Evolutionary conservation across 2,888 invertebrate genomes (phyloP), one percentile per base, ranked within the genome.

Genomic region (Epsilonema sp.): DNA sequence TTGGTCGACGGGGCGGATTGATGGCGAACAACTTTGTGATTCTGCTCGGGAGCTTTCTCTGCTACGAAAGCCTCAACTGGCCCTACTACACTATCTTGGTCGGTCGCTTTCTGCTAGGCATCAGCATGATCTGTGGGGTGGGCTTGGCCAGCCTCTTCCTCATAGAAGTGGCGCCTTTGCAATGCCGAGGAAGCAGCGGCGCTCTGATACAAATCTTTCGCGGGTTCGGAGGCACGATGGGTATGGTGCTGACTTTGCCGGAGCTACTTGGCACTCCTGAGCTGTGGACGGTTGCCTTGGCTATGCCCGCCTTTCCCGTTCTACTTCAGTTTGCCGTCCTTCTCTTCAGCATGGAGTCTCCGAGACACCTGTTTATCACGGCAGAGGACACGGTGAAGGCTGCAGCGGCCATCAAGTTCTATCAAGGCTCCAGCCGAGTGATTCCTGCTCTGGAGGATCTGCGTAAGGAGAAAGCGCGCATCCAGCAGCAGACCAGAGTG

Each of bases 101-200:
- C n/a, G n/a, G n/a, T n/a, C n/a, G n/a, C n/a, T n/a, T 41, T 8
- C 8, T 41, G 24, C 8, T 3, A 44, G 44, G 45, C 16, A 26
- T 45, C 26, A 39, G 24, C 39, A 45, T 45, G 45, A 45, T 45
- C 39, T 39, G 38, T 20, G 45, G 45, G 13, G 38, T 45, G 16
- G 45, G 45, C 5, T 20, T 45, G 16, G 45, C 39, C 2, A 31
- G 37, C 2, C 26, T 45, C 21, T 45, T 39, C 21, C 39, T 45
- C 11, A 45, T 45, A 21, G 45, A 45, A 26, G 38, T 39, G 21
- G 45, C 45, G 2, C 45, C 45, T 3, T 5, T 26, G 26, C 2
- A 22, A 21, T 16, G 8, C 3, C 25, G 45, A 5, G 45, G 45
- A 16, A 11, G 2, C 11, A 24, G 19, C 26, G 45, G 45, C 2